phyloP scores from a whole-genome alignment of 2,888 invertebrate species.

The Miltochrista miniata region DNA sequence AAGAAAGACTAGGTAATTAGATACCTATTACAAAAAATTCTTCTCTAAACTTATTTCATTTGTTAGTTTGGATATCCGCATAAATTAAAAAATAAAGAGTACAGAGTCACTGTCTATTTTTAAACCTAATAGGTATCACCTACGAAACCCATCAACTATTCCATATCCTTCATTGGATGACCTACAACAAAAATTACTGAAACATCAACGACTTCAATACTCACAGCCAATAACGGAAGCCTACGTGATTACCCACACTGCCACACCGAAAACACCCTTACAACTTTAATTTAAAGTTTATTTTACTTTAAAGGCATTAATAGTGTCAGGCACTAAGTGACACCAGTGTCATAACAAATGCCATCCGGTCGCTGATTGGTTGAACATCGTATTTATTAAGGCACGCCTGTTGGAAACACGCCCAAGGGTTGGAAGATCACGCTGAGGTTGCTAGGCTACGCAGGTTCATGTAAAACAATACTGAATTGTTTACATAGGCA shows the following conservation, averaged over 20 bases:
- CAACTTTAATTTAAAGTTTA: slow-evolving; percentile 14
- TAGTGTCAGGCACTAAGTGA: slow-evolving; percentile 63
- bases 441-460: slow-evolving; percentile 55
- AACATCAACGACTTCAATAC: too few relatives aligned
- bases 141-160: neutral
- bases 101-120: too few relatives aligned
- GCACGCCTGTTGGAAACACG: slow-evolving; percentile 49
- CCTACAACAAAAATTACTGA: neutral
- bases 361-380: slow-evolving; percentile 72
- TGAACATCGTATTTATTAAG: slow-evolving; percentile 28
- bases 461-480: neutral
- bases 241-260: slow-evolving; percentile 18
- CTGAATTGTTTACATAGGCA: too few relatives aligned
- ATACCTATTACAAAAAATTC: too few relatives aligned
- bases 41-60: too few relatives aligned
- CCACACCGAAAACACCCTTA: slow-evolving; percentile 26
- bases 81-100: too few relatives aligned
- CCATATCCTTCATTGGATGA: neutral
- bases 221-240: slow-evolving; percentile 58
- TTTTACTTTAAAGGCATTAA: slow-evolving; percentile 19
- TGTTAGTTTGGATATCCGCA: too few relatives aligned
- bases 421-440: slow-evolving; percentile 39
- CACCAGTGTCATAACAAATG: slow-evolving; percentile 71
- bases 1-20: too few relatives aligned
- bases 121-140: too few relatives aligned